Evolutionary conservation across 2,113 vertebrate genomes (phyloP).

Genomic region (Fregata magnificens): DNA sequence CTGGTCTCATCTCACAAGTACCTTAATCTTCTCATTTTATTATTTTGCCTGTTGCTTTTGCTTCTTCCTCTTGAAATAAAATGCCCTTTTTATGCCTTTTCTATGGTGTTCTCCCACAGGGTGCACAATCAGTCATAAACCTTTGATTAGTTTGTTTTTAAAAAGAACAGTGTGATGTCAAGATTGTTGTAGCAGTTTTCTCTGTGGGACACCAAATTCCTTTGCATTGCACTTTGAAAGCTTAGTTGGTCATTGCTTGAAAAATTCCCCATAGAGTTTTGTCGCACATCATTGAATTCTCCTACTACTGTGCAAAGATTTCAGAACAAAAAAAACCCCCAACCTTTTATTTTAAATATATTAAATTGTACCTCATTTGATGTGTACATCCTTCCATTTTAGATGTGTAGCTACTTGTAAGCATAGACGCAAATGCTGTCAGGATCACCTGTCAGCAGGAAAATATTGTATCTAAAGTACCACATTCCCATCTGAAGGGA

Average conservation of each 20-base stretch:
- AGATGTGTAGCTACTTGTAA: background rate
- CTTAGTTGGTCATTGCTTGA: background rate
- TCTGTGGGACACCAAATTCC: background rate
- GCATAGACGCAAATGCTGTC: background rate
- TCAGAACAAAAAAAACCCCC: background rate
- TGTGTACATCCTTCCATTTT: background rate
- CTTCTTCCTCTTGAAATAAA: background rate
- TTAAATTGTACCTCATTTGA: background rate
- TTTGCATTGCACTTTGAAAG: background rate
- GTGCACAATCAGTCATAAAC: background rate
- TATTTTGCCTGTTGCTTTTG: background rate
- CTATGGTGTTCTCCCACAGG: background rate
- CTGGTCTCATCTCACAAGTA: background rate
- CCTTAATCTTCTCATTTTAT: background rate
- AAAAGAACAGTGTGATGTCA: background rate
- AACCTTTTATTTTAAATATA: background rate
- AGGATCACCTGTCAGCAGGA: background rate
- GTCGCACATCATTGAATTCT: background rate
- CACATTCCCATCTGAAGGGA: background rate
- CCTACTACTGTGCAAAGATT: background rate
- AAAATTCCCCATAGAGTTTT: background rate
- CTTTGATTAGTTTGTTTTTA: background rate
- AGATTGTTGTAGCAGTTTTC: background rate
- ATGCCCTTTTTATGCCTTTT: background rate
- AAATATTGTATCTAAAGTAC: background rate